Conservation (phyloP, 1,140 invertebrate species). For the Drosophila equinoxialis region DNA sequence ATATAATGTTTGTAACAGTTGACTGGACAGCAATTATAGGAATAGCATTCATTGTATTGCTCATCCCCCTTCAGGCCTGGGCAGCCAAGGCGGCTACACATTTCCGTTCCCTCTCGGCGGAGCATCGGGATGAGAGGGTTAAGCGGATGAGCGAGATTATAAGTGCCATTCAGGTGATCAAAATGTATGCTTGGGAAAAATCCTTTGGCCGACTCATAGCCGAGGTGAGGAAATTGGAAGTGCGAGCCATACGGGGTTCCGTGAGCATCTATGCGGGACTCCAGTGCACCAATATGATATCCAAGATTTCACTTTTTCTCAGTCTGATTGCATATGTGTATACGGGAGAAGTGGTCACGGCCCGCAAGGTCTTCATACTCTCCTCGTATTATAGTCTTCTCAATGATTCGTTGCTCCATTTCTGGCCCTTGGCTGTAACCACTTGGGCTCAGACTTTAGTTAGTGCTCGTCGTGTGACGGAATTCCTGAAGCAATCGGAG, state of each 20-base stretch:
- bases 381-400: constrained; percentile 84
- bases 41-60: constrained; percentile 88
- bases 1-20: constrained; percentile 83
- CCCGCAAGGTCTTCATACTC: constrained; percentile 85
- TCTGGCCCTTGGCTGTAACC: constrained; percentile 87
- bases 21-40: constrained; percentile 89
- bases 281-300: constrained; percentile 84
- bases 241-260: constrained; percentile 84
- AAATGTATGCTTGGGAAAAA: constrained; percentile 92
- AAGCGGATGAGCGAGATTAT: constrained; percentile 93
- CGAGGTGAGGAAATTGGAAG: constrained; percentile 84
- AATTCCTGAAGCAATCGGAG: constrained; percentile 83
- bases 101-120: constrained; percentile 86
- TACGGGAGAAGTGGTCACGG: constrained; percentile 84
- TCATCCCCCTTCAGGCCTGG: constrained; percentile 92
- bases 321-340: constrained; percentile 86
- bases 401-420: constrained; percentile 85
- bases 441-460: constrained; percentile 85
- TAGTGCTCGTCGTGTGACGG: constrained; percentile 88
- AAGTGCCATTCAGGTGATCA: constrained; percentile 89
- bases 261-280: constrained; percentile 82
- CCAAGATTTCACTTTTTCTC: constrained; percentile 87
- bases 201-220: constrained; percentile 87
- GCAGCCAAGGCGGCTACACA: constrained; percentile 85
- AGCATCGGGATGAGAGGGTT: constrained; percentile 90